Base-by-base conservation (phyloP, 37 sponge, comb jelly and placozoan genomes). In the Geodia barretti region DNA sequence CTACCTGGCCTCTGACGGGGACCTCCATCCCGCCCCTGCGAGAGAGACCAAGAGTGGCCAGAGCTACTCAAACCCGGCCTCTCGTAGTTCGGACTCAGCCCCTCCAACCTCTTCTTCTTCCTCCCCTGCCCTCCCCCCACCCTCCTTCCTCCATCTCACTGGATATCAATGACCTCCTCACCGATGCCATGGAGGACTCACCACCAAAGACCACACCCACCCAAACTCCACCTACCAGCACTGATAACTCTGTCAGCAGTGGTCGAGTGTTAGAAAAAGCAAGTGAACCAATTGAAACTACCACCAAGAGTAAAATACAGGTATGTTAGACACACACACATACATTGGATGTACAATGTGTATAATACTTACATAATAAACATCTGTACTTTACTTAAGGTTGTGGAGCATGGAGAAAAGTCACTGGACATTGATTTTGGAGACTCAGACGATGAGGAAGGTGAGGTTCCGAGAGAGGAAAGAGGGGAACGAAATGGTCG, bases 1-100 rank as follows among this genome's bases (percentile, higher is more conserved):
- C 29, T 98, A 95, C 71, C 42, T 90, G 32, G 75, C 96, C 37
- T 66, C 86, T 0, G 43, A 86, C 35, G 87, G 86, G 30, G 95
- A 95, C 85, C 73, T 90, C 2, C 69, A 73, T 5, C 62, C 70
- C 5, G 4, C 65, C 24, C 34, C n/a, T 14, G 25, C 39, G 19
- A 2, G 39, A 4, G 62, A 78, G 65, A n/a, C n/a, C n/a, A 54
- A 4, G 4, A 33, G 39, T 24, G 24, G 35, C 28, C 31, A 70
- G 39, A n/a, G 34, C 39, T 62, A 76, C 63, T 76, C 62, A n/a
- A 47, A 47, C 54, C 69, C 66, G 19, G 66, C 66, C 66, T 68
- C 21, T 30, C 36, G 21, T n/a, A 7, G 35, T 34, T 35, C 69
- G 20, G 21, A 68, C 69, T 35, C 69, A 31, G 14, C 14, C 69